Base-by-base conservation (phyloP, 1,140 invertebrate genomes). In the Euura lappo region DNA sequence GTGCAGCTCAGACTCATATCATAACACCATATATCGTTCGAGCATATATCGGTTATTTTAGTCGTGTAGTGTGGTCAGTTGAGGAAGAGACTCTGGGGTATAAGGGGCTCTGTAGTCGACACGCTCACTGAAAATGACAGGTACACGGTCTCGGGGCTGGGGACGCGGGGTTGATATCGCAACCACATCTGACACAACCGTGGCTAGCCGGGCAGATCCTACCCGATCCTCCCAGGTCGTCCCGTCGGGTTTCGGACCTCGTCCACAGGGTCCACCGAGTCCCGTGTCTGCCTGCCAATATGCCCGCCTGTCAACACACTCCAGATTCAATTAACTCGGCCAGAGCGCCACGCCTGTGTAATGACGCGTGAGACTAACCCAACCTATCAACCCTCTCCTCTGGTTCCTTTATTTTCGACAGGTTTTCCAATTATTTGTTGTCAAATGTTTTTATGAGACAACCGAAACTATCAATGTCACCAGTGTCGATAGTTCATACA, bases 71-170 rank as follows among this genome's bases (percentile, higher is more conserved):
- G 74, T 77, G 75, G 79, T 78, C 77, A 78, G 79, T 80, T 77
- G 77, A 76, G 74, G 74, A 77, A 74, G 75, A 68, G 72, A 75
- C 67, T 28, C 67, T 73, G 74, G 68, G 77, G 75, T 77, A 75
- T 64, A 70, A 76, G 69, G 76, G 74, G 76, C 81, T 76, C 51
- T 60, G 51, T n/a, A 79, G 80, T 84, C 84, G 86, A 87, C 85
- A 85, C 85, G 81, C 81, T 85, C 84, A 84, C 81, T 81, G 82
- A 86, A 86, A 86, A 86, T 87, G 86, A 87, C 86, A 87, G 86
- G 85, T 87, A 87, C 85, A 87, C 79, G 86, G 79, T 80, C 84
- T 84, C 76, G 74, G 78, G 80, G 76, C 76, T 79, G 75, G 75
- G 81, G 80, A 79, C 76, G 81, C 76, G 77, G 76, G 72, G 68